Base-by-base conservation (phyloP, 2,113 vertebrate species). In the Leucosticte australis region DNA sequence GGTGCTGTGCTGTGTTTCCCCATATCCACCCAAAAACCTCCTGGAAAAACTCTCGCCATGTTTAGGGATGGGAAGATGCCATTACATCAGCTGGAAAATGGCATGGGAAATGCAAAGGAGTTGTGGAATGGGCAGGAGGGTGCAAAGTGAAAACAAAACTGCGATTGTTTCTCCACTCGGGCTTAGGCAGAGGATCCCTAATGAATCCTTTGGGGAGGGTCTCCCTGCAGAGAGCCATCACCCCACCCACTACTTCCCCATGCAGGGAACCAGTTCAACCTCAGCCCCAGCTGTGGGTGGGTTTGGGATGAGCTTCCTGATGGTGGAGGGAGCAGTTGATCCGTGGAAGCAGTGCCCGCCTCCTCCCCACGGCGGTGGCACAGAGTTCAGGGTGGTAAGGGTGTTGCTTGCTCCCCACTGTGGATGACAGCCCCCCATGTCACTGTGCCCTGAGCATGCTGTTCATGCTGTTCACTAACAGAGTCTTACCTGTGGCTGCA, bases 401-500 rank as follows among this genome's bases (percentile, higher is more conserved):
- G 28, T 56, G 60, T 77, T 13, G 3, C 67, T 78, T 35, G 20
- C 35, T 65, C 15, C 68, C 8, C 11, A 2, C 41, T 28, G 26
- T 10, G 28, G 49, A 6, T 46, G 17, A 16, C 9, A 26, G 33
- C 13, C 49, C 14, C 46, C 42, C 10, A 6, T 0, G 0, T 37
- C 59, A 63, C n/a, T 52, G 89, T 56, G 18, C 12, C 2, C 50
- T 3, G 5, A 52, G 62, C 42, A 1, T 3, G 6, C 44, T 44
- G 30, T 8, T 73, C 39, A 1, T 7, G 6, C 47, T 44, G 28
- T 8, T 70, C 37, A n/a, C 5, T 1, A 3, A 28, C 2, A 7
- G 18, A 31, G 7, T 20, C 92, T 97, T 87, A 99, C 99, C 98
- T 99, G 99, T 11, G 99, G 99, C 73, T 99, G 99, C 60, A 99